phyloP scores from a whole-genome alignment of 1,140 invertebrate species.

The Geopemphigus sp. region DNA sequence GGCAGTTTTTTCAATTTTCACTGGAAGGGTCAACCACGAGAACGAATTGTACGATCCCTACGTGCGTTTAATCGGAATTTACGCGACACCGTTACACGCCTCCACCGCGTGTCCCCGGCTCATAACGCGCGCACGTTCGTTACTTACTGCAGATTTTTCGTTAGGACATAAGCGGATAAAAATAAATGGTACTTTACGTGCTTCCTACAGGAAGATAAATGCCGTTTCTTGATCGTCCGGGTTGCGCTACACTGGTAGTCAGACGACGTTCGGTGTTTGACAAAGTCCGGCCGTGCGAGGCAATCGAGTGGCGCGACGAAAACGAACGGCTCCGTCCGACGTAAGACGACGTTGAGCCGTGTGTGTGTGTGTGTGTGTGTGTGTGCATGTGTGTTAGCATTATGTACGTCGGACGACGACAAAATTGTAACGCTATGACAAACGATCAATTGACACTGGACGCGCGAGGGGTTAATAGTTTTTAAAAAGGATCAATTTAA shows the following conservation, averaged over 20 bases:
- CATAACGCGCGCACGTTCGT: no score
- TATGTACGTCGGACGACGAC: neutral
- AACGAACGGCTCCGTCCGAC: neutral
- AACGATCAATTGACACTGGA: conserved; percentile 35
- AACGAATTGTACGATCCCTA: no score
- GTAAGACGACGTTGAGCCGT: neutral
- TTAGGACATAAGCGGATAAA: no score
- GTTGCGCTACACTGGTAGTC: neutral
- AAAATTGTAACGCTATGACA: conserved; percentile 24
- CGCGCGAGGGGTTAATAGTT: conserved; percentile 11
- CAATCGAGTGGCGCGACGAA: no score
- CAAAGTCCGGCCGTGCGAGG: no score
- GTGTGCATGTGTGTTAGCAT: no score
- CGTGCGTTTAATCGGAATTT: no score
- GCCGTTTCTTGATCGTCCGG: neutral
- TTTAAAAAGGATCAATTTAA: conserved; percentile 43
- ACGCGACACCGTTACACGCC: neutral
- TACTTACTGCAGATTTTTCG: no score
- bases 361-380: neutral
- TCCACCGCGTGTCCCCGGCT: no score
- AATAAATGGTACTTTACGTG: neutral
- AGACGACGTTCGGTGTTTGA: no score
- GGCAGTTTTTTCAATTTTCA: conserved; percentile 2
- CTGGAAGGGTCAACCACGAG: neutral
- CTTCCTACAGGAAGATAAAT: no score